Percentiles rank a stretch among this genome's conserved stretches.
Conservation (phyloP, 37 sponge, comb jelly and placozoan genomes). For the Theonella swinhoei region DNA sequence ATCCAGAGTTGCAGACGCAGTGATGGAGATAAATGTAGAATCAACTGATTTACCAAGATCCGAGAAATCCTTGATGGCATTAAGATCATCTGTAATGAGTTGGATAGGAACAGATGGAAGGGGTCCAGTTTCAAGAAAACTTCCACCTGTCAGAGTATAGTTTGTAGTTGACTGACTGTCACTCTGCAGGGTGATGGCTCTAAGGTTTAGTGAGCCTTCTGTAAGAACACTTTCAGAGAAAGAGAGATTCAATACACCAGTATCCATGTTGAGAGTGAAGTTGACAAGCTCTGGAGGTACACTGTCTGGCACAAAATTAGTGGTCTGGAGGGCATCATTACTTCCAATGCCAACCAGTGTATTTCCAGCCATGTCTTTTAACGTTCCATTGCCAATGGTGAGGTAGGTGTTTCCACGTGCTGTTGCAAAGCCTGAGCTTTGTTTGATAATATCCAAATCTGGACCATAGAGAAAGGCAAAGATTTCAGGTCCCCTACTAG, state of each 20-base stretch:
- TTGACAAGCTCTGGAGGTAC: conserved; percentile 48
- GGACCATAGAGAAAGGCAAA: conserved; percentile 13
- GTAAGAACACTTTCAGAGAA: conserved; percentile 75
- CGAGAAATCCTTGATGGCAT: conserved; percentile 65
- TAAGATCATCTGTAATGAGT: conserved; percentile 47
- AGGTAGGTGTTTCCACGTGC: conserved; percentile 80
- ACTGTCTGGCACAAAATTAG: conserved; percentile 35
- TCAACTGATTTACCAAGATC: conserved; percentile 43
- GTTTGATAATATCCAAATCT: conserved; percentile 73
- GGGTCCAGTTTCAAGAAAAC: conserved; percentile 16
- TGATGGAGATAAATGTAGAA: conserved; percentile 59
- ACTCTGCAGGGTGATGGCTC: conserved; percentile 56
- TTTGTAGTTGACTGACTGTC: conserved; percentile 9
- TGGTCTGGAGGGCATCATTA: conserved; percentile 60
- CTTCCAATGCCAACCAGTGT: conserved; percentile 25
- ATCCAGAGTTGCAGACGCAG: conserved; percentile 50
- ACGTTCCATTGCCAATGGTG: conserved; percentile 22
- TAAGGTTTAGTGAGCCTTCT: conserved; percentile 34
- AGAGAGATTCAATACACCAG: conserved; percentile 66
- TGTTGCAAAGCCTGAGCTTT: conserved; percentile 77
- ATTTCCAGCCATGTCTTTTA: conserved; percentile 76
- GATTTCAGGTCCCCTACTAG: conserved; percentile 31
- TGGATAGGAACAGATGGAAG: conserved; percentile 44
- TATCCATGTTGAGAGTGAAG: conserved; percentile 81
- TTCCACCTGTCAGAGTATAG: conserved; percentile 45